Conservation (phyloP, 2,888 invertebrate genomes). For the Zygothrica quintamaculata region DNA sequence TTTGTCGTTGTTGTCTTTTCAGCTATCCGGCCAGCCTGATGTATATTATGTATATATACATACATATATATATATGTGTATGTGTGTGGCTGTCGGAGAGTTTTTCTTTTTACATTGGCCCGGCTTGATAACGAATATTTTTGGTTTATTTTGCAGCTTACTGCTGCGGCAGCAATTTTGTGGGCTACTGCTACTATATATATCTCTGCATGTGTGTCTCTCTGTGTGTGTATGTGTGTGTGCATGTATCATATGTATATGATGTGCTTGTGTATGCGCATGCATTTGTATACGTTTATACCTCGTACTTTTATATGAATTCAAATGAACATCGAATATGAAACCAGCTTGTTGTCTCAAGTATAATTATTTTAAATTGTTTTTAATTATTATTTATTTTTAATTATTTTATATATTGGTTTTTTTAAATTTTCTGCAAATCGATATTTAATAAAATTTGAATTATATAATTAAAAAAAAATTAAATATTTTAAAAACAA, state of each 20-base stretch:
- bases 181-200: constrained; percentile 28
- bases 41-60: constrained; percentile 10
- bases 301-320: constrained; percentile 9
- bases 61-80: constrained; percentile 17
- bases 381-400: no score
- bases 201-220: neutral
- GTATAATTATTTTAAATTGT: no score
- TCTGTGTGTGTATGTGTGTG: constrained; percentile 1
- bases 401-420: no score
- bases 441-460: no score
- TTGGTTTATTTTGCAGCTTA: constrained; percentile 79
- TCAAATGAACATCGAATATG: neutral
- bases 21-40: constrained; percentile 55
- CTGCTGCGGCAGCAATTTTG: constrained; percentile 78
- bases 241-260: no score
- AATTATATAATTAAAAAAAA: no score
- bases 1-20: constrained; percentile 59
- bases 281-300: constrained; percentile 5
- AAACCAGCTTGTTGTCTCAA: no score
- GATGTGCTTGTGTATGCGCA: neutral
- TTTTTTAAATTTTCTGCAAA: no score
- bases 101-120: constrained; percentile 75
- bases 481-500: no score
- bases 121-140: constrained; percentile 77
- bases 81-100: constrained; percentile 24